Evolutionary conservation across 1,140 invertebrate genomes (phyloP), one percentile per base, ranked within the genome.

Genomic region (Euglossa dilemma): DNA sequence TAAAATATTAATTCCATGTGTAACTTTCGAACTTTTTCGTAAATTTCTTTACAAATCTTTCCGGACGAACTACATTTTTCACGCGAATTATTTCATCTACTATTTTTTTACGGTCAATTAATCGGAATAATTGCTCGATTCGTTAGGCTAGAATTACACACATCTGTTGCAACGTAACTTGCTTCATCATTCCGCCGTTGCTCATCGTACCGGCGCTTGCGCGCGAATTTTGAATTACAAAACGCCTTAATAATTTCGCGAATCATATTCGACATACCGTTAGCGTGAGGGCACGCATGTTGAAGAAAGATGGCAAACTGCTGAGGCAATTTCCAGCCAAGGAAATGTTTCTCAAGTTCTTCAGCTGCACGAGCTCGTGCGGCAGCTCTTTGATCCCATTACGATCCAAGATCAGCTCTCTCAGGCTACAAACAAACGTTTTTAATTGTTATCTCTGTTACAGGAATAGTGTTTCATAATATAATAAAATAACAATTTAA

Each of bases 381-480:
- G 96, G 96, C 82, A 97, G 87, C 59, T 95, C 94, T 83, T 94
- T 95, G 85, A 97, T 93, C 89, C 95, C 95, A 95, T 97, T 97
- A 90, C 96, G 95, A 92, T 96, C 96, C 73, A 97, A 93, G 77
- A 95, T 95, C n/a, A 97, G 91, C 90, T 97, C 96, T 89, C 95
- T 95, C 89, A 97, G 93, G 89, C 97, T 97, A 93, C 2, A 80
- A 80, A 66, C 45, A 69, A 61, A 61, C 20, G 47, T 16, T 57
- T 45, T 45, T 14, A 64, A 0, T 12, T 18, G 43, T 43, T 25
- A 9, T n/a, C 4, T 52, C 16, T 14, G 16, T 52, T 52, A 52
- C 1, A 12, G 0, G 3, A 2, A 14, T 50, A 9, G 12, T 50
- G 12, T 50, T 12, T 50, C 12, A 50, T 50, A 12, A n/a, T n/a